Conservation (phyloP, 1,140 invertebrate genomes). For the Trypoxylus dichotomus region DNA sequence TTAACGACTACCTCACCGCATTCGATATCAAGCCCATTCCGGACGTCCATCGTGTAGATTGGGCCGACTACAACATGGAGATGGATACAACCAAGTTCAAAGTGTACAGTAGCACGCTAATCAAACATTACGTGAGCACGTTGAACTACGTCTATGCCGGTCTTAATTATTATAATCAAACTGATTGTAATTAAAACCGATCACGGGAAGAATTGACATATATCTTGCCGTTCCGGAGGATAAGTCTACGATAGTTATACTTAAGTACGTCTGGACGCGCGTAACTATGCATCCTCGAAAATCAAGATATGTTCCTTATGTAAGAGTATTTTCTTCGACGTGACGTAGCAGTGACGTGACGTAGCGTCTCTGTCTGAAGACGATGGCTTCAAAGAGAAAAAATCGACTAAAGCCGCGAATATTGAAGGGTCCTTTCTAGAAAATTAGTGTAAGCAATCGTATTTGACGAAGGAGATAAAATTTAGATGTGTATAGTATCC, state of each 20-base stretch:
- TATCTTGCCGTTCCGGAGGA: conserved; percentile 4
- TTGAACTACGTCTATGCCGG: conserved; percentile 63
- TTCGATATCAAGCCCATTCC: conserved; percentile 54
- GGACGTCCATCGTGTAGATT: conserved; percentile 58
- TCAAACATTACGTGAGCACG: conserved; percentile 67
- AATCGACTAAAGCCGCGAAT: too few species aligned
- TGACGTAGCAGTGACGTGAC: background rate
- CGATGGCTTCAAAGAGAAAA: background rate
- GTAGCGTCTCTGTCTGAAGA: background rate
- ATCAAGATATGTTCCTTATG: conserved; percentile 6
- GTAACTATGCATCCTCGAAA: background rate
- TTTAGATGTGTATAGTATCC: background rate
- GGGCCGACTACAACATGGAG: conserved; percentile 53
- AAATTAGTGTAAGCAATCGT: too few species aligned
- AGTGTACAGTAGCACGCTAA: conserved; percentile 67
- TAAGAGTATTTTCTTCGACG: background rate
- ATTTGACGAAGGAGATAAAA: background rate
- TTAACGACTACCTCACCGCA: conserved; percentile 61
- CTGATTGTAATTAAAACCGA: background rate
- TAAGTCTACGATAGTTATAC: background rate
- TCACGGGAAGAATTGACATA: background rate
- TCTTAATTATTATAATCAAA: conserved; percentile 49
- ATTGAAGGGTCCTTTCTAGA: too few species aligned
- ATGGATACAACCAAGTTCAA: conserved; percentile 55
- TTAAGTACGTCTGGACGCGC: background rate